These are phyloP conservation scores for Gymnothorax reevesii DNA, from an alignment of 2,797 vertebrate species.

Conservation along the genomic window DNA sequence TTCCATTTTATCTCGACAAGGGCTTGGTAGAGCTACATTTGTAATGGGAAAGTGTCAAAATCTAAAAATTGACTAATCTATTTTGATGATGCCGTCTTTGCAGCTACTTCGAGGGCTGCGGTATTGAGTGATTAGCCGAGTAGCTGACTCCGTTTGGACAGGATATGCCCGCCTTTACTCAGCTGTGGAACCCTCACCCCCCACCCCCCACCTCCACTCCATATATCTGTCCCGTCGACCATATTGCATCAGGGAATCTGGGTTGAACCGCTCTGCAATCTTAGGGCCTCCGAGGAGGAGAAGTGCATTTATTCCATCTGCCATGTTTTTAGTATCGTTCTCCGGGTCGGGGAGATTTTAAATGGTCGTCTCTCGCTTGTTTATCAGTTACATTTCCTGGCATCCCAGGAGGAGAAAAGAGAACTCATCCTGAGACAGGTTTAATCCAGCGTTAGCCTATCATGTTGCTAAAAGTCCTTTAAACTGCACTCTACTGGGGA, in stretches of 20 bases:
- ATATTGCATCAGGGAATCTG: background rate
- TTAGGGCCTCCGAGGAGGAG: background rate
- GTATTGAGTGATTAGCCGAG: background rate
- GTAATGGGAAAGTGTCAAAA: background rate
- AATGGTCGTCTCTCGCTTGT: conserved; percentile 21
- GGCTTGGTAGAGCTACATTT: background rate
- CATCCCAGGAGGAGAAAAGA: conserved; percentile 20
- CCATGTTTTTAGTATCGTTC: conserved; percentile 26
- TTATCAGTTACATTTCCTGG: conserved; percentile 22
- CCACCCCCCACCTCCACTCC: background rate
- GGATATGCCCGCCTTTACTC: background rate
- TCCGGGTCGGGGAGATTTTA: conserved; percentile 21
- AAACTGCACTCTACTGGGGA: conserved; percentile 6
- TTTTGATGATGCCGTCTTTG: background rate
- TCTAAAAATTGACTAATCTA: background rate
- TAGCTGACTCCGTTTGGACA: background rate
- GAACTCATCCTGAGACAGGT: conserved; percentile 10
- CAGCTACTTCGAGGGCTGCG: background rate
- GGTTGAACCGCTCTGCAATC: background rate
- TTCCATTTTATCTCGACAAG: background rate
- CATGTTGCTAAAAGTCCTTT: background rate
- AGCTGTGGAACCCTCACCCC: background rate
- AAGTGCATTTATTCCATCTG: conserved; percentile 30
- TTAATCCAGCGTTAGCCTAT: too few species aligned
- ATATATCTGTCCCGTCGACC: background rate